Evolutionary conservation across 2,113 vertebrate genomes (phyloP), one percentile per base, ranked within the genome.

Genomic region (Cebidichthys violaceus): DNA sequence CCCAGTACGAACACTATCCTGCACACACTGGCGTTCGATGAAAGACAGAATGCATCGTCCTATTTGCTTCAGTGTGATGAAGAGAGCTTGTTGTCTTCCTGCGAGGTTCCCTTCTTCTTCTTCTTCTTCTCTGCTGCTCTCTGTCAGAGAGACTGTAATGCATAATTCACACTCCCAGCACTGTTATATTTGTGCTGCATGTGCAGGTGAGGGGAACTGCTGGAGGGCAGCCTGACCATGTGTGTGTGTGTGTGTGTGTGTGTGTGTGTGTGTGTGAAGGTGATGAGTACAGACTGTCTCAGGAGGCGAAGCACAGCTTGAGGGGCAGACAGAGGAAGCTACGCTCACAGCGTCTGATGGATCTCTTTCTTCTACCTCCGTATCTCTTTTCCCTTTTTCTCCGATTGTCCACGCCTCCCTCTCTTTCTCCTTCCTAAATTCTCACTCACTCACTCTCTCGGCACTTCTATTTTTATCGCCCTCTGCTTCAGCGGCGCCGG

Each of bases 211-310:
- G 59, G 24, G 47, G 18, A 62, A 35, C 7, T 43, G 15, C 54
- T 77, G 52, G 62, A 54, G 47, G 70, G 35, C 65, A 52, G n/a
- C n/a, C n/a, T n/a, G n/a, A n/a, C n/a, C n/a, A n/a, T 61, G 10
- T 54, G 6, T 71, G 62, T 37, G 14, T 29, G 39, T 67, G 52
- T 37, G 20, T 55, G 29, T 71, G n/a, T 67, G 70, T 60, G 57
- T 60, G 57, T 60, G 57, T 33, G 31, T 33, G 60, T 11, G 60
- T 59, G 68, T 39, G 87, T 81, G 87, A 77, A 66, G 60, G 87
- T 81, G 87, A 77, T 70, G 60, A 70, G 82, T 41, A 69, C 83
- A 83, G 72, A 35, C 66, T 73, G 76, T 82, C 83, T 71, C 79
- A 43, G 55, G 75, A 33, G 75, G 55, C 2, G 4, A 8, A 39